phyloP scores from a whole-genome alignment of 2,797 vertebrate species.

The Mionectes olivaceus region DNA sequence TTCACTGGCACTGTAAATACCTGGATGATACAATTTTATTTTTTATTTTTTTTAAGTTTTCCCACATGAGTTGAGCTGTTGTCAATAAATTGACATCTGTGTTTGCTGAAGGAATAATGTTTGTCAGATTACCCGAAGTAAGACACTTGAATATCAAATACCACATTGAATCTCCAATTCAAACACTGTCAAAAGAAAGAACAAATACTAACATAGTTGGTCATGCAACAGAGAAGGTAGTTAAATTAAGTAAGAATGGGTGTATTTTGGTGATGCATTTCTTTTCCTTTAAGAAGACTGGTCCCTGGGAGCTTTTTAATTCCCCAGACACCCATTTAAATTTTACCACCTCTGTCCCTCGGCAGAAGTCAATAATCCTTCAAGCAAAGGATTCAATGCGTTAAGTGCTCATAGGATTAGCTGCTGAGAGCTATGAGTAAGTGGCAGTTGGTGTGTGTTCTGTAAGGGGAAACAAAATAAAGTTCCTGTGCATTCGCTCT shows the following conservation, averaged over 20 bases:
- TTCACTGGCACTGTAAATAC: not conserved
- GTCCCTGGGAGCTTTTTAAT: not conserved
- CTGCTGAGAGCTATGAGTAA: not conserved
- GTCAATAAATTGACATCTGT: not conserved
- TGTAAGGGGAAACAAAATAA: not conserved
- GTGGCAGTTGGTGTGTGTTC: not conserved
- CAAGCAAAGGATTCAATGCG: not conserved
- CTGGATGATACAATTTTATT: not conserved
- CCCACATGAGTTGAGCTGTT: not conserved
- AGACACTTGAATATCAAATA: not conserved
- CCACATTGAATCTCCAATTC: not conserved
- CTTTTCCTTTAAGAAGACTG: not conserved
- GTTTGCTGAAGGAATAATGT: not conserved
- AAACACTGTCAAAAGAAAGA: not conserved
- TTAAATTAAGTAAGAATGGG: not conserved
- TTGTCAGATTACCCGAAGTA: not conserved
- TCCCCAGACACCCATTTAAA: not conserved
- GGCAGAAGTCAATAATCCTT: slow-evolving; percentile 42
- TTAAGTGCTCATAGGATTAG: slow-evolving; percentile 24
- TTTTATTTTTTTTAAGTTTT: too few species aligned
- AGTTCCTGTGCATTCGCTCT: not conserved
- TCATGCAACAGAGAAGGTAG: not conserved
- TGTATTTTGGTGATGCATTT: not conserved
- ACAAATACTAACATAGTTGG: not conserved
- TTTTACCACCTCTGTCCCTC: not conserved